Conservation (phyloP, 2,797 vertebrate genomes). For the Pelochelys cantorii region DNA sequence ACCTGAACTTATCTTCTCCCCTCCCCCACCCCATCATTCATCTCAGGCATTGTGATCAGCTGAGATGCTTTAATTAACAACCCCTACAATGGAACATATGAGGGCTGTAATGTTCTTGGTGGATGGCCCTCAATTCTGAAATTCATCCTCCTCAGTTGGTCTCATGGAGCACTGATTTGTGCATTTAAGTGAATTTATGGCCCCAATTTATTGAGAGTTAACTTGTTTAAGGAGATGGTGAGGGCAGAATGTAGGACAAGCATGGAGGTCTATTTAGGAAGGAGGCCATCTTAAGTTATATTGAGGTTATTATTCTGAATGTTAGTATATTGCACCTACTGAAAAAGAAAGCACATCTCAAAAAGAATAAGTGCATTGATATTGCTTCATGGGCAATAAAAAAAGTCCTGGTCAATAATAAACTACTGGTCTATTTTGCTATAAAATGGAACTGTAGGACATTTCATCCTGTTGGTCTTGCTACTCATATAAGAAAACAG, state of each 20-base stretch:
- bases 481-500: not conserved
- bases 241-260: not conserved
- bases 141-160: not conserved
- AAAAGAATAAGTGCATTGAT: not conserved
- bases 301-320: not conserved
- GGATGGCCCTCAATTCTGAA: not conserved
- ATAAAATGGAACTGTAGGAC: not conserved
- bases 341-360: not conserved
- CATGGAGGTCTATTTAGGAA: not conserved
- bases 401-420: not conserved
- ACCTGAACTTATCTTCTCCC: not conserved
- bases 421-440: fast-evolving
- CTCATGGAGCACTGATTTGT: not conserved
- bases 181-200: not conserved
- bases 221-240: not conserved
- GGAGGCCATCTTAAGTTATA: not conserved
- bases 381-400: not conserved
- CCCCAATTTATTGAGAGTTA: not conserved
- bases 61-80: not conserved
- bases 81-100: not conserved
- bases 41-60: not conserved
- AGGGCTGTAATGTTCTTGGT: not conserved
- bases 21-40: not conserved
- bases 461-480: not conserved
- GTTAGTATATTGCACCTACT: not conserved